Percentiles rank a stretch among this genome's conserved stretches.
Evolutionary conservation across 2,888 invertebrate genomes (phyloP).

Genomic region (Synanthedon vespiformis): DNA sequence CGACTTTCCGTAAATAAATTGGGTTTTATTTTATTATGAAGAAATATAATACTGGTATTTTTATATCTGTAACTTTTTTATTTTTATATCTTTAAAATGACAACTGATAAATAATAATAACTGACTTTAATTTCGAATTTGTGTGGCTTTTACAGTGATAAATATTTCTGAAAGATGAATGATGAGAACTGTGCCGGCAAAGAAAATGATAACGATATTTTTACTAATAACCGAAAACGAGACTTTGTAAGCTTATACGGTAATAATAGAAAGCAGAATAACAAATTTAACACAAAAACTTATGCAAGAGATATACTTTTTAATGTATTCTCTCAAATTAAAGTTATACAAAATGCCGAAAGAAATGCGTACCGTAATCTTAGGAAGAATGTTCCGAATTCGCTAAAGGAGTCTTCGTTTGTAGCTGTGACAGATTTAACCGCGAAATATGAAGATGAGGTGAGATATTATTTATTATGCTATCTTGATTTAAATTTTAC

Average conservation of each 20-base stretch:
- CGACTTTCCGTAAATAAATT: too few relatives aligned
- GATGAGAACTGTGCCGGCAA: background rate
- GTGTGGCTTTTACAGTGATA: too few relatives aligned
- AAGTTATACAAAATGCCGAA: conserved; percentile 41
- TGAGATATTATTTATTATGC: conserved; percentile 8
- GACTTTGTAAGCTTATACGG: background rate
- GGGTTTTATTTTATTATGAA: too few relatives aligned
- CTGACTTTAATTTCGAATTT: too few relatives aligned
- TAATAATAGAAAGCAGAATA: background rate
- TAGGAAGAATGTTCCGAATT: conserved; percentile 8
- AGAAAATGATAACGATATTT: background rate
- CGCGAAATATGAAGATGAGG: conserved; percentile 18
- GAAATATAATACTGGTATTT: too few relatives aligned
- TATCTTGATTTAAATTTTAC: too few relatives aligned
- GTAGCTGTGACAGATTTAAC: conserved; percentile 27
- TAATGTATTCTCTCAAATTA: conserved; percentile 36
- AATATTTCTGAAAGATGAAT: too few relatives aligned
- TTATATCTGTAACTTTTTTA: too few relatives aligned
- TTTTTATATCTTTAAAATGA: too few relatives aligned
- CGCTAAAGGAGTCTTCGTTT: conserved; percentile 20
- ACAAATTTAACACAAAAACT: background rate
- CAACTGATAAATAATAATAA: too few relatives aligned
- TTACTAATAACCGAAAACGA: background rate
- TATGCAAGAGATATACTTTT: conserved; percentile 32
- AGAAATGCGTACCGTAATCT: conserved; percentile 10